Evolutionary conservation across 2,113 vertebrate species (phyloP).

Genomic region (Paradoxurus hermaphroditus): DNA sequence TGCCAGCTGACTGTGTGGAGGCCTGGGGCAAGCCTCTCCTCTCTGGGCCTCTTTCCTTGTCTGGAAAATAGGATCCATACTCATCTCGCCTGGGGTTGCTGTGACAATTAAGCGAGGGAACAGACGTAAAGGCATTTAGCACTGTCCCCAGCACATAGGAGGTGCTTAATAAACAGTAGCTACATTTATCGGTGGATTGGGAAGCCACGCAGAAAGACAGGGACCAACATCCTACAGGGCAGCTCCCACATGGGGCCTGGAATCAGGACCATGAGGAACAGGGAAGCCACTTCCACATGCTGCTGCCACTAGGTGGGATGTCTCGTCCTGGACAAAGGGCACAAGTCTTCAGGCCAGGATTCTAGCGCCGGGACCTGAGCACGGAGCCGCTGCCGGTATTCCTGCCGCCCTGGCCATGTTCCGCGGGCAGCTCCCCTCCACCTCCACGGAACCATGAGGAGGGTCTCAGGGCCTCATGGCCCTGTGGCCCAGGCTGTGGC

Average conservation of each 20-base stretch:
- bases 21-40: background rate
- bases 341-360: background rate
- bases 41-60: background rate
- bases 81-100: background rate
- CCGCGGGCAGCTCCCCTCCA: slow-evolving; percentile 47
- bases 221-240: background rate
- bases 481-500: background rate
- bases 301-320: background rate
- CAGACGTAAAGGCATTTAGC: background rate
- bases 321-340: background rate
- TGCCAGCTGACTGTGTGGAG: background rate
- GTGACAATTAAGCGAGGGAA: background rate
- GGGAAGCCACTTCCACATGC: background rate
- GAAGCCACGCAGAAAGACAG: background rate
- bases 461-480: background rate
- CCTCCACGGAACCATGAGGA: slow-evolving; percentile 67
- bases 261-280: background rate
- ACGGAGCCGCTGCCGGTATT: slow-evolving; percentile 27
- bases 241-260: background rate
- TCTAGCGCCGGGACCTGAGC: background rate
- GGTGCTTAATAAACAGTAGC: background rate
- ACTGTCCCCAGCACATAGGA: background rate
- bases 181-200: background rate
- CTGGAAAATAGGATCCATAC: background rate
- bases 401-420: slow-evolving; percentile 38